phyloP scores from a whole-genome alignment of 2,113 vertebrate species.

The Plestiodon gilberti region DNA sequence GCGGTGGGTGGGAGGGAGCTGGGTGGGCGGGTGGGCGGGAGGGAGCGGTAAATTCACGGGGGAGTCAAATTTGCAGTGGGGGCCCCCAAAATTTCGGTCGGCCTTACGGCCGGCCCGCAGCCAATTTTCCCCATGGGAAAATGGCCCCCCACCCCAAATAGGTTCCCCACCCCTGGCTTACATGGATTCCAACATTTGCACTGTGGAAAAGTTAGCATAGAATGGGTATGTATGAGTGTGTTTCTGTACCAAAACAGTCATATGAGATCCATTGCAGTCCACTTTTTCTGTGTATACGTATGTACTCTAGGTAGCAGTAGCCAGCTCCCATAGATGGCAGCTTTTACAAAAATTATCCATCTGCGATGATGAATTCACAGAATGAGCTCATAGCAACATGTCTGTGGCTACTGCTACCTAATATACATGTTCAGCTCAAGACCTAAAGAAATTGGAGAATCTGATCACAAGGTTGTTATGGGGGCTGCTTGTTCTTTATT shows the following conservation, averaged over 20 bases:
- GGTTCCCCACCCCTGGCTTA: no score
- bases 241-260: neutral
- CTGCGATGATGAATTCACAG: neutral
- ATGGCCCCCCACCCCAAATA: no score
- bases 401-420: no score
- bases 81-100: no score
- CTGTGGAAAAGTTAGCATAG: neutral
- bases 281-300: neutral
- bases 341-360: neutral
- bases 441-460: neutral
- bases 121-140: no score
- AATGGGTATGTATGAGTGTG: neutral
- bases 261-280: no score
- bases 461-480: neutral
- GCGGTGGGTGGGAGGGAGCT: no score
- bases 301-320: neutral
- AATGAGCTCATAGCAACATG: neutral
- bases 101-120: no score
- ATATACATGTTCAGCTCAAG: neutral
- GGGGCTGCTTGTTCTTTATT: neutral
- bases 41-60: no score
- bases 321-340: neutral
- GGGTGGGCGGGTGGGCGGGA: no score
- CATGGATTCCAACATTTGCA: neutral
- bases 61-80: no score